Evolutionary conservation across 2,888 invertebrate genomes (phyloP).

Genomic region (Agonopterix arenella): DNA sequence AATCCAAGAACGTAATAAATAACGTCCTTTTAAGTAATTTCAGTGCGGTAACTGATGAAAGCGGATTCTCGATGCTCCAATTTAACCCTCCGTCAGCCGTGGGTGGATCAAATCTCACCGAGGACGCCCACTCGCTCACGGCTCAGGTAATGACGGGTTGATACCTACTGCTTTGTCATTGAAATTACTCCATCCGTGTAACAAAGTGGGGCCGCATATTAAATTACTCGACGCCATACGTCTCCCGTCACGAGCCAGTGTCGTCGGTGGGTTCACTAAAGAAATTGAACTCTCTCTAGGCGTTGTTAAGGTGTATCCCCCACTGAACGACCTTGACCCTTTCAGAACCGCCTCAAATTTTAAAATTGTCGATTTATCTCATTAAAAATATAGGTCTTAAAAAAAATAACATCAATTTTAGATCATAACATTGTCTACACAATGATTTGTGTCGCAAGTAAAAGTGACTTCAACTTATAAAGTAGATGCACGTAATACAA

Average conservation of each 20-base stretch:
- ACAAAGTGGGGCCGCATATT: slow-evolving; percentile 39
- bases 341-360: too few relatives aligned
- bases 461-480: too few relatives aligned
- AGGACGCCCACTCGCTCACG: slow-evolving; percentile 8
- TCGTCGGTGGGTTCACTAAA: slow-evolving; percentile 17
- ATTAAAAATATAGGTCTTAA: too few relatives aligned
- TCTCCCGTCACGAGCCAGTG: slow-evolving; percentile 31
- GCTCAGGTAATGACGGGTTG: slow-evolving; percentile 21
- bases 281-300: slow-evolving; percentile 24
- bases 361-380: too few relatives aligned
- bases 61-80: slow-evolving; percentile 1
- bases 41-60: background rate
- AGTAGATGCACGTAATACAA: too few relatives aligned
- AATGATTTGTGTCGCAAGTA: too few relatives aligned
- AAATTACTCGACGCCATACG: slow-evolving; percentile 38
- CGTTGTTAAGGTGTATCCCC: too few relatives aligned
- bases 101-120: slow-evolving; percentile 8
- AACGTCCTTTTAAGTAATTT: background rate
- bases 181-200: slow-evolving; percentile 42
- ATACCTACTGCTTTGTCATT: slow-evolving; percentile 25
- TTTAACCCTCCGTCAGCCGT: slow-evolving; percentile 8
- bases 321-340: too few relatives aligned
- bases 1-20: background rate
- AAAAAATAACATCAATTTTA: too few relatives aligned
- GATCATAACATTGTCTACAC: too few relatives aligned